phyloP scores from a whole-genome alignment of 2,113 vertebrate species.

The Danio rerio region GRCz12tu NC_133190.1:23685001-23685500 shows the following conservation, averaged over 20 bases:
- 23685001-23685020: constrained; percentile 66
- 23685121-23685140: constrained; percentile 80
- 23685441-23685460: no score
- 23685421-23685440: no score
- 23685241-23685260: not conserved
- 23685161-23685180: constrained; percentile 70
- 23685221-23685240: not conserved
- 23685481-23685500: no score
- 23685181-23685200: constrained; percentile 36
- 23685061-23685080: not conserved
- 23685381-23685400: no score
- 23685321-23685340: constrained; percentile 67
- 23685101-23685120: constrained; percentile 88
- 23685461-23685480: no score
- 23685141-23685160: constrained; percentile 75
- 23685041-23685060: not conserved
- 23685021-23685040: constrained; percentile 60
- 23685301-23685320: constrained; percentile 65
- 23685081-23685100: constrained; percentile 67
- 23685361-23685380: no score
- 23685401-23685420: no score
- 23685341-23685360: not conserved
- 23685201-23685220: constrained; percentile 60
- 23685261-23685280: not conserved
- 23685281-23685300: constrained; percentile 68